Percentiles rank a stretch among this genome's conserved stretches.
These are phyloP conservation scores for Mus spretus DNA, from an alignment of 2,797 vertebrate genomes.

Conservation along the genomic window DNA sequence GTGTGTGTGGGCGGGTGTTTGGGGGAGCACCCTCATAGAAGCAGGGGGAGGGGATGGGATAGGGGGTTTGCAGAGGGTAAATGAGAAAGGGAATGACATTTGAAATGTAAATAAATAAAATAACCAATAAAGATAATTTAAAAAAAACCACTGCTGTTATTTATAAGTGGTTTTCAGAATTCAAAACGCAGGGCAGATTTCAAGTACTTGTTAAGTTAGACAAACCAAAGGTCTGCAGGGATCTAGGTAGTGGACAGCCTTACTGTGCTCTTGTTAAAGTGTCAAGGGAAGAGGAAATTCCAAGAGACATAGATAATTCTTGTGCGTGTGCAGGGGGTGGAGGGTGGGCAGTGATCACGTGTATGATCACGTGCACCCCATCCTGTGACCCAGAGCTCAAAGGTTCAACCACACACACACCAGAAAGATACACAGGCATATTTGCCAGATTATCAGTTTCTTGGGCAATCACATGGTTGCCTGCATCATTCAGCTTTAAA, in stretches of 20 bases:
- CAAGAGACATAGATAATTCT: background rate
- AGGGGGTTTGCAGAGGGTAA: no score
- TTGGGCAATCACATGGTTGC: background rate
- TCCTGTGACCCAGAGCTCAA: background rate
- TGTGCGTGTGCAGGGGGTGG: no score
- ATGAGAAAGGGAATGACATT: no score
- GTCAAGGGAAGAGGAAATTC: background rate
- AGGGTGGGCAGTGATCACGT: no score
- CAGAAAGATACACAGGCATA: background rate
- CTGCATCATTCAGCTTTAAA: background rate
- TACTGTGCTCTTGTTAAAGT: background rate
- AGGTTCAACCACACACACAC: background rate
- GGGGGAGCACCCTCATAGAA: no score
- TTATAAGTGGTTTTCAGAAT: conserved; percentile 8
- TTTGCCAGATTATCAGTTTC: background rate
- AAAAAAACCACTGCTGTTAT: background rate
- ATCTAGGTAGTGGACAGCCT: background rate
- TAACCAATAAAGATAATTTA: no score
- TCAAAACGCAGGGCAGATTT: background rate
- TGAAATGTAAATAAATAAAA: no score
- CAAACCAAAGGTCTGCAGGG: background rate
- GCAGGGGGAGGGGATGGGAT: no score
- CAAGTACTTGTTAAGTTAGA: background rate
- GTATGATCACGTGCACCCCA: background rate
- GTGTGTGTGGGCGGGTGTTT: no score